A percentile compares a stretch with the other conserved stretches of the same genome.
phyloP scores from a whole-genome alignment of 1,140 invertebrate genomes.

The Gryon sp. region DNA sequence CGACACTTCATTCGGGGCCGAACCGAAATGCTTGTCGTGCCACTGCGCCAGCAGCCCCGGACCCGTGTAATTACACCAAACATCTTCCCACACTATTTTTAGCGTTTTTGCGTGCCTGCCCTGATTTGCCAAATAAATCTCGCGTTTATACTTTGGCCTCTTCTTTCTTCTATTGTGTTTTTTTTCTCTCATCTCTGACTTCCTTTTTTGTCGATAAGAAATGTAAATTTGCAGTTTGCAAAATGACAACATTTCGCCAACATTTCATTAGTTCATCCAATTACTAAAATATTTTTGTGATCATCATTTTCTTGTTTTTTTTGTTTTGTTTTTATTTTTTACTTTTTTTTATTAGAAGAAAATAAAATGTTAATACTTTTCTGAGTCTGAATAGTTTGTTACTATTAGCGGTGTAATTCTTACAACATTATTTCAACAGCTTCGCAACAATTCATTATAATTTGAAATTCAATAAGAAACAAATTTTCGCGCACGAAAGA shows the following conservation, averaged over 20 bases:
- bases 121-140: constrained; percentile 63
- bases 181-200: background rate
- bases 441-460: constrained; percentile 28
- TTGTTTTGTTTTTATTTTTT: no score
- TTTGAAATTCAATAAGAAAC: constrained; percentile 20
- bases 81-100: constrained; percentile 70
- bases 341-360: no score
- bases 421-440: background rate
- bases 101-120: constrained; percentile 64
- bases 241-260: no score
- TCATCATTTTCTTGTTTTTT: no score
- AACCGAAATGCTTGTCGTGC: constrained; percentile 65
- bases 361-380: no score
- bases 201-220: background rate
- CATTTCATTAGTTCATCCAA: no score
- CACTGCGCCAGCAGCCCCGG: constrained; percentile 52
- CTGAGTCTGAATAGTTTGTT: no score
- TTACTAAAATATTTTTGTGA: no score
- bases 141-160: constrained; percentile 33
- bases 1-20: constrained; percentile 60
- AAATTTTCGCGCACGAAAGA: constrained; percentile 10
- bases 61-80: constrained; percentile 63
- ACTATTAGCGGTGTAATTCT: background rate
- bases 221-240: constrained; percentile 6
- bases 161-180: constrained; percentile 4